Conservation (phyloP, 1,140 invertebrate genomes). For the Drosophila virilis region DNA sequence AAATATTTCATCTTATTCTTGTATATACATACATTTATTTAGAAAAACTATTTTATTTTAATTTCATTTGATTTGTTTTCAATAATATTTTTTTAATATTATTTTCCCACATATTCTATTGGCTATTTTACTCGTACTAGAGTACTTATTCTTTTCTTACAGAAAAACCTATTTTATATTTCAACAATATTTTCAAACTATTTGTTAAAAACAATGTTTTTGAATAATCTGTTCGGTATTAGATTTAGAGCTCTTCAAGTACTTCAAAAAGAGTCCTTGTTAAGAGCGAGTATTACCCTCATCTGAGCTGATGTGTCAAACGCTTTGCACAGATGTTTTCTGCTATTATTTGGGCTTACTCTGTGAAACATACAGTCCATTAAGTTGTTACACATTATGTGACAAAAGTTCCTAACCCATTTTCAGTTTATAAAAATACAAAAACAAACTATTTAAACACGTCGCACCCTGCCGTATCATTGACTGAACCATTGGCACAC, state of each 20-base stretch:
- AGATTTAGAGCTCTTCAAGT: too few species aligned
- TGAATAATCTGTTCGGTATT: too few species aligned
- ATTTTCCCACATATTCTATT: too few species aligned
- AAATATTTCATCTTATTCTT: too few species aligned
- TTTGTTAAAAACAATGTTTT: too few species aligned
- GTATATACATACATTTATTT: neutral
- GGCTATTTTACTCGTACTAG: neutral
- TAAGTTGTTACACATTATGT: neutral
- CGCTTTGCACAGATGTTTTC: too few species aligned
- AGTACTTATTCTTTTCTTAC: neutral
- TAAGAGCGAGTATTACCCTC: too few species aligned
- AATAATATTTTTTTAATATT: neutral
- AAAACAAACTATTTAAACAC: neutral
- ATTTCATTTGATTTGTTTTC: neutral
- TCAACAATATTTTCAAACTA: too few species aligned
- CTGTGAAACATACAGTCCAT: neutral
- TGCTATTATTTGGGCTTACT: too few species aligned
- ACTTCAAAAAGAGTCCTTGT: too few species aligned
- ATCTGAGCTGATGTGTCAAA: too few species aligned
- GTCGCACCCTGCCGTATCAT: neutral
- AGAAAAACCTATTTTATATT: neutral
- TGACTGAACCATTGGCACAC: slow-evolving; percentile 12
- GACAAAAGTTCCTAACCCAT: neutral
- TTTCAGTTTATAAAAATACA: neutral
- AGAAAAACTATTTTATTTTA: neutral